phyloP scores from a whole-genome alignment of 1,140 invertebrate species.

The Frieseomelitta varia region DNA sequence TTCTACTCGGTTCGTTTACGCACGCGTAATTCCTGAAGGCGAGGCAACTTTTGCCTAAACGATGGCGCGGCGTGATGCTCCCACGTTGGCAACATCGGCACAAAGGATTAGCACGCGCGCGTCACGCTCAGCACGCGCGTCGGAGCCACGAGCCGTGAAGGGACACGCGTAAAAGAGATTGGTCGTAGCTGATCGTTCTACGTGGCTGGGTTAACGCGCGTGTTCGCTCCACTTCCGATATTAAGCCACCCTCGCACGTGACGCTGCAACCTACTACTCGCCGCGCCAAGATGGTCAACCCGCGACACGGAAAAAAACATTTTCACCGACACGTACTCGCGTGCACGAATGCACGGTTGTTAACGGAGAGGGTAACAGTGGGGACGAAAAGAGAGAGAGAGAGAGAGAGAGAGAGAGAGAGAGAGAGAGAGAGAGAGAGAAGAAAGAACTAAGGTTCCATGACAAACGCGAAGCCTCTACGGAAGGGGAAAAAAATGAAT shows the following conservation, averaged over 20 bases:
- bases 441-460: neutral
- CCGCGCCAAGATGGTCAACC: neutral
- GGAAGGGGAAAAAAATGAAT: too few relatives aligned
- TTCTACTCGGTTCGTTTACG: neutral
- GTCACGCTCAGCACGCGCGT: slow-evolving; percentile 75
- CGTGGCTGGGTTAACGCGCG: slow-evolving; percentile 64
- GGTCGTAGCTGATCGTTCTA: slow-evolving; percentile 72
- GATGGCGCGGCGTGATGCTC: slow-evolving; percentile 2
- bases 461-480: neutral
- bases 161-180: slow-evolving; percentile 70
- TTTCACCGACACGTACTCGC: neutral
- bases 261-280: slow-evolving; percentile 17
- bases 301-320: neutral
- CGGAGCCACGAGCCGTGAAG: slow-evolving; percentile 77
- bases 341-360: neutral
- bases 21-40: slow-evolving; percentile 4
- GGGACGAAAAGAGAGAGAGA: neutral
- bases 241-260: slow-evolving; percentile 70
- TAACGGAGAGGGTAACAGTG: neutral
- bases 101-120: slow-evolving; percentile 69
- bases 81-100: slow-evolving; percentile 33
- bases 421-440: too few relatives aligned
- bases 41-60: slow-evolving; percentile 4
- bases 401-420: neutral
- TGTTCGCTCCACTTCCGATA: slow-evolving; percentile 80